Conservation (phyloP, 2,113 vertebrate genomes). For the Pseudopipra pipra region DNA sequence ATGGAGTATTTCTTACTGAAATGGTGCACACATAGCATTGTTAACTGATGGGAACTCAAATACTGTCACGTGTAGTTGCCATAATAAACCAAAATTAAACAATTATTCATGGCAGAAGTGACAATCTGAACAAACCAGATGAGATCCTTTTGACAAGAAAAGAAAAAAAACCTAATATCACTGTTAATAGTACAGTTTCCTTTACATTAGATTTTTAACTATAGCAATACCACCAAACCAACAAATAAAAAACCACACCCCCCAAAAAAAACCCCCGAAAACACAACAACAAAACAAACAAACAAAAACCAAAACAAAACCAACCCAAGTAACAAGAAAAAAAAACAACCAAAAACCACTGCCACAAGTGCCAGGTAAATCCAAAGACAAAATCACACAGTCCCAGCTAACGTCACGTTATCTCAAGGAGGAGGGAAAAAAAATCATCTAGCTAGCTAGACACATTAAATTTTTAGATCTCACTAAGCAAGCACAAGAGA, state of each 20-base stretch:
- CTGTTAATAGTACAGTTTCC: neutral
- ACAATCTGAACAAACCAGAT: neutral
- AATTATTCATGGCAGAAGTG: accelerated
- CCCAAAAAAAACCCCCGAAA: no score
- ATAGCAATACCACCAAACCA: neutral
- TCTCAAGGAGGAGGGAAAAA: neutral
- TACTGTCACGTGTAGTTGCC: neutral
- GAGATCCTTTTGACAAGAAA: neutral
- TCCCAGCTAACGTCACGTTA: neutral
- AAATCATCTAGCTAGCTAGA: neutral
- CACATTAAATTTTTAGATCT: neutral
- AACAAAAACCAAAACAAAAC: neutral
- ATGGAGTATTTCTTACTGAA: neutral
- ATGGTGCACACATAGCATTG: neutral
- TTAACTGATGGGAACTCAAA: neutral
- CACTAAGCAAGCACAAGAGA: neutral
- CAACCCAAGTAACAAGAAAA: neutral
- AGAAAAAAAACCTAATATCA: neutral
- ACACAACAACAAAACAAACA: neutral
- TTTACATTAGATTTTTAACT: neutral
- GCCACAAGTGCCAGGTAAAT: neutral
- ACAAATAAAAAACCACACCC: neutral
- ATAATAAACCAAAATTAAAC: neutral
- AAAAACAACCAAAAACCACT: neutral
- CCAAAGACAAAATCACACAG: neutral